Evolutionary conservation across 2,797 vertebrate genomes (phyloP), one percentile per base, ranked within the genome.

Genomic region (Squalus acanthias): DNA sequence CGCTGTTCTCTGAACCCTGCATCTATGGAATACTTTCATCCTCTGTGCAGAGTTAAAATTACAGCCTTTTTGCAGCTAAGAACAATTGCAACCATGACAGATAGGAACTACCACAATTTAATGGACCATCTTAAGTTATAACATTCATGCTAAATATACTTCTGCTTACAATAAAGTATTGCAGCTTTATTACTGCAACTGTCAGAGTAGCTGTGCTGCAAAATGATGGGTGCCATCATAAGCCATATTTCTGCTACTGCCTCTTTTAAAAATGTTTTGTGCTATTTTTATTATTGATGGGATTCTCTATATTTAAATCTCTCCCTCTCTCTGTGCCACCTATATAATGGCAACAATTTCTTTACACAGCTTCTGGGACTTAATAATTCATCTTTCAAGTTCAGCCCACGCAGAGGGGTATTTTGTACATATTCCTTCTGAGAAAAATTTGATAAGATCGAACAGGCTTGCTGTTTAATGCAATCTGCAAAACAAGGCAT

Each of bases 81-180:
- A 89, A 57, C 63, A 9, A 67, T 39, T n/a, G 1, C 17, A 93
- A 67, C 29, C 15, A 22, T 50, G 57, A 91, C 57, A 65, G 26
- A 63, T 63, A 15, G 60, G 91, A 67, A 67, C 20, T 67, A 39
- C 12, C 60, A 91, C 63, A 67, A 93, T 67, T 22, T 67, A 67
- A 93, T 39, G 33, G 63, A 93, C 91, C 60, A 91, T 63, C 88
- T 33, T 76, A 76, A 76, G 72, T 76, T 60, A 33, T 60, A 67
- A 67, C 15, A 93, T 93, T 93, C 63, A 39, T 67, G 63, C 60
- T 93, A 67, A 93, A 67, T 93, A 93, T 93, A 93, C 33, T 93
- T 92, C 63, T 9, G 63, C 60, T 67, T n/a, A 20, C 63, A 22
- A 67, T 91, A 91, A 91, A 33, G 26, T 46, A 93, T 65, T 39